Percentiles rank a stretch among this genome's conserved stretches.
Evolutionary conservation across 2,797 vertebrate genomes (phyloP).

Genomic region (Toxotes lorentzi): DNA sequence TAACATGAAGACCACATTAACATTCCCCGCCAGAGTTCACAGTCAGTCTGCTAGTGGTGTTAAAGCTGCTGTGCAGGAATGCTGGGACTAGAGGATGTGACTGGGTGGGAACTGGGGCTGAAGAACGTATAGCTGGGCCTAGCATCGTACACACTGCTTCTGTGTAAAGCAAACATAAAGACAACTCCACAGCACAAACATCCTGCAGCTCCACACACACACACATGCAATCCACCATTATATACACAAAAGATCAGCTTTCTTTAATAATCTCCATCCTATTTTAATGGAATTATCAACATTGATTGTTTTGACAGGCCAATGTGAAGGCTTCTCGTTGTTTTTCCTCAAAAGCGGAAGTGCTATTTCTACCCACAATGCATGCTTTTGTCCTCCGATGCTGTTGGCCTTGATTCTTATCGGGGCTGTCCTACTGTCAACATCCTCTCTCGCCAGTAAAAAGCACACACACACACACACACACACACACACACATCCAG

Average conservation of each 20-base stretch:
- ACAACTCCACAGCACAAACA: conserved; percentile 71
- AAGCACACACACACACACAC: conserved; percentile 15
- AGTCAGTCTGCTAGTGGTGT: conserved; percentile 3
- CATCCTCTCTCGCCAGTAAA: conserved; percentile 65
- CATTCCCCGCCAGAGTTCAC: background rate
- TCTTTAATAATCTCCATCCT: conserved; percentile 60
- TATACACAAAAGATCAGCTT: conserved; percentile 50
- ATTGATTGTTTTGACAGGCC: conserved; percentile 58
- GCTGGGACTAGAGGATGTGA: conserved; percentile 54
- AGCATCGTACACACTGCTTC: conserved; percentile 46
- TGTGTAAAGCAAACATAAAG: conserved; percentile 74
- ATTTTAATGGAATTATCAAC: conserved; percentile 50
- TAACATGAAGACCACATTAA: background rate
- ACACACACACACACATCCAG: background rate
- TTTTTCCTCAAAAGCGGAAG: conserved; percentile 74
- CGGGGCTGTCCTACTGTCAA: conserved; percentile 67
- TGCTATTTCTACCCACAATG: conserved; percentile 71
- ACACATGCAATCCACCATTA: conserved; percentile 14
- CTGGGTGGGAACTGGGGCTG: conserved; percentile 49
- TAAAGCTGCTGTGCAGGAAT: conserved; percentile 57
- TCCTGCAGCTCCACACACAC: conserved; percentile 56
- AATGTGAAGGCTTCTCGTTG: conserved; percentile 39
- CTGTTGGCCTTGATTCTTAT: conserved; percentile 75
- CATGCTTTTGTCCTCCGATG: conserved; percentile 70
- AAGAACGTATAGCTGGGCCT: conserved; percentile 46